These are phyloP conservation scores for Rosalia funebris DNA, from an alignment of 2,888 invertebrate species.

Conservation along the genomic window DNA sequence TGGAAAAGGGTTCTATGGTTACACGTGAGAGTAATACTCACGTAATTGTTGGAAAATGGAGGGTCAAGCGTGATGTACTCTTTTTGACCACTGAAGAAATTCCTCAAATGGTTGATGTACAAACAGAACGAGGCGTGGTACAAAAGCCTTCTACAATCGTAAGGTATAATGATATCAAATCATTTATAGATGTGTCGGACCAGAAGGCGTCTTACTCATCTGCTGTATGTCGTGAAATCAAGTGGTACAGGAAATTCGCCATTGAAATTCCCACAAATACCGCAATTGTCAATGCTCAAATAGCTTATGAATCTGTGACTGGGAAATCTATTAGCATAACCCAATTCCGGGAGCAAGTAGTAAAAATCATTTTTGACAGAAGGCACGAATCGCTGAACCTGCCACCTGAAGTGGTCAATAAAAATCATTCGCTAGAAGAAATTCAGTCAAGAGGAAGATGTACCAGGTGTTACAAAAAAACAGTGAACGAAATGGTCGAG, in stretches of 20 bases:
- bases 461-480: background rate
- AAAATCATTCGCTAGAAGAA: background rate
- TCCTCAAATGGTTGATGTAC: constrained; percentile 23
- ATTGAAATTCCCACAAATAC: constrained; percentile 23
- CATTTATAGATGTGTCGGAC: constrained; percentile 31
- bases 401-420: background rate
- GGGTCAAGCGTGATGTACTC: constrained; percentile 16
- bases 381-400: background rate
- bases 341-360: constrained; percentile 13
- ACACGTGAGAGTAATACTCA: background rate
- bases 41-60: constrained; percentile 18
- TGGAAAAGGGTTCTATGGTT: constrained; percentile 36
- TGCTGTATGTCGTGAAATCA: constrained; percentile 22
- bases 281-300: constrained; percentile 28
- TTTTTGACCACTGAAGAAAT: constrained; percentile 20
- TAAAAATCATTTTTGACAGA: background rate
- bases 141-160: constrained; percentile 28
- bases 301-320: constrained; percentile 8
- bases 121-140: constrained; percentile 14
- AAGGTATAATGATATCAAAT: constrained; percentile 25
- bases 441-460: background rate
- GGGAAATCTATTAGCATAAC: constrained; percentile 6
- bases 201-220: constrained; percentile 21
- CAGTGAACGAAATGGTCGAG: background rate
- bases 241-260: constrained; percentile 27